Conservation (phyloP, 2,113 vertebrate genomes). For the Microcebus griseorufus region DNA sequence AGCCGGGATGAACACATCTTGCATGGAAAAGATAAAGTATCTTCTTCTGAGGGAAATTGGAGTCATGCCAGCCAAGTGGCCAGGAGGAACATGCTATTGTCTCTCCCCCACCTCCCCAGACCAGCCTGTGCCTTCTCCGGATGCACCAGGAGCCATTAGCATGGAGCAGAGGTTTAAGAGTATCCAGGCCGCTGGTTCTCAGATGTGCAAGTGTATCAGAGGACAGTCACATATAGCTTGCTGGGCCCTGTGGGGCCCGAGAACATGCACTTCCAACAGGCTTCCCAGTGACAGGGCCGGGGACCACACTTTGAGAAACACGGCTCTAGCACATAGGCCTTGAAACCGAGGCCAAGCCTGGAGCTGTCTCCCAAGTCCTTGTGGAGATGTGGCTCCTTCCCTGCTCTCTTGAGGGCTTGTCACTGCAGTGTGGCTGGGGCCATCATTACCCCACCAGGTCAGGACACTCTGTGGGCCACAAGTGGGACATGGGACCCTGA, state of each 20-base stretch:
- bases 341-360: not conserved
- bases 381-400: not conserved
- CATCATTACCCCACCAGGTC: rapidly evolving
- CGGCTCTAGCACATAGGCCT: rapidly evolving
- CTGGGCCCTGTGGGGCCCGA: not conserved
- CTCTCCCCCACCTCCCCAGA: not conserved
- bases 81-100: rapidly evolving
- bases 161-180: not conserved
- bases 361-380: rapidly evolving
- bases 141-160: rapidly evolving
- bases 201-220: rapidly evolving
- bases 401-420: too few relatives aligned
- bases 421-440: rapidly evolving
- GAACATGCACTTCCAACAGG: rapidly evolving
- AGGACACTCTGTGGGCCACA: not conserved
- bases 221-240: rapidly evolving
- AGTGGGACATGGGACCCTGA: rapidly evolving
- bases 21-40: rapidly evolving
- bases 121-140: not conserved
- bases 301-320: not conserved
- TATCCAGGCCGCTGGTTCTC: rapidly evolving
- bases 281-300: rapidly evolving
- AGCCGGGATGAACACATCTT: rapidly evolving
- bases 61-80: rapidly evolving
- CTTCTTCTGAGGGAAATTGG: not conserved